Evolutionary conservation across 1,140 invertebrate species (phyloP), one percentile per base, ranked within the genome.

Genomic region (Schlechtendalia chinensis): DNA sequence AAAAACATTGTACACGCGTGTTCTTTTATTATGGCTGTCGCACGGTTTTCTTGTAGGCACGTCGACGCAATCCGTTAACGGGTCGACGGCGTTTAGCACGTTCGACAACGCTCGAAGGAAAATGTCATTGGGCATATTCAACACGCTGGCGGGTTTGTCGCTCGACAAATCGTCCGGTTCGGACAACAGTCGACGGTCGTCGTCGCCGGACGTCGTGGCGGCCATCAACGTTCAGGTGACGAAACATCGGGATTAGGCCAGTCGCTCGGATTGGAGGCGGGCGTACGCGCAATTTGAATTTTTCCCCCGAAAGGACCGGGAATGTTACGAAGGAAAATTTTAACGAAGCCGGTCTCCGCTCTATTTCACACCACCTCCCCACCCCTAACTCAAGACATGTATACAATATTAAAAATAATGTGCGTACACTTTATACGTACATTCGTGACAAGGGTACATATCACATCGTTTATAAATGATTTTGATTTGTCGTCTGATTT

Each of bases 121-220:
- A 47, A 79, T 79, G 75, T 79, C 75, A 16, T 12, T 79, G 56
- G 75, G 75, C 22, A 45, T 61, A 29, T 61, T 79, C 17, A 79
- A 61, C 32, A 79, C 75, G 39, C 24, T 79, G 16, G 75, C 75
- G 16, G 75, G 75, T 27, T 5, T 79, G 5, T 79, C 75, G 14
- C 61, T 79, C n/a, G 75, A 79, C 24, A 79, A 79, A 19, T 79
- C 75, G 10, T 79, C 75, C 39, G 32, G 75, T 63, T 79, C 75
- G 17, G 75, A 79, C 8, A 79, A 58, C 22, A 79, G 75, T 47
- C 11, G 75, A 19, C 24, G 75, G 10, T 79, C 75, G n/a, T 79
- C 75, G n/a, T 79, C 75, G 14, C 75, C 75, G 6, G 75, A 79
- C 3, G 19, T 50, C n/a, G n/a, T n/a, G n/a, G n/a, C n/a, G 22